Evolutionary conservation across 1,140 invertebrate species (phyloP), one percentile per base, ranked within the genome.

Genomic region (Hesperophylax magnus): DNA sequence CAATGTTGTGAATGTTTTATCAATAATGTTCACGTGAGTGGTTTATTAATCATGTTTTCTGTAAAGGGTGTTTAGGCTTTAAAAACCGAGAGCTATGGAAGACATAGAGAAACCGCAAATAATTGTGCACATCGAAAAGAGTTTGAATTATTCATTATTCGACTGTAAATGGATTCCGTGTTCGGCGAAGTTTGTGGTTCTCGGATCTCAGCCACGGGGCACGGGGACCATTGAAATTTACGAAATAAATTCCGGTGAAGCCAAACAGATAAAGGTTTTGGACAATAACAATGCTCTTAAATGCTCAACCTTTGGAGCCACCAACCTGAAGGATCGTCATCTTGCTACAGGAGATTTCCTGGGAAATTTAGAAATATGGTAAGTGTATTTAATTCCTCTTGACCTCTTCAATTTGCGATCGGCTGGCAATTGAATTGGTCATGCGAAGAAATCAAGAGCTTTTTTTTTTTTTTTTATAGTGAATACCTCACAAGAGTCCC

Each of bases 91-190:
- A 31, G 60, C 56, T 77, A 87, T 92, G 91, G 91, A 92, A 47
- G 84, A 86, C 47, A 65, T 96, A 87, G 93, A 94, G 78, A 98
- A 97, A 84, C 96, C 97, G 0, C 96, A 97, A 89, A 95, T 98
- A 84, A 96, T 98, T 83, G 93, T 94, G 78, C 96, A 98, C 86
- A 91, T 94, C 18, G 95, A 98, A 86, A 95, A 97, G 87, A 90
- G 93, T 39, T 86, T 98, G 1, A 93, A 96, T 86, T 98, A 96
- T 89, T 96, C 96, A 7, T 86, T 98, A 18, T 98, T 97, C 88
- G 97, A 98, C 86, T 92, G 93, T n/a, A 97, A 96, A 90, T 98
- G 97, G 98, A 94, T 99, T 85, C 97, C 97, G 1, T 94, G 94
- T 84, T 97, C 96, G 11, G 95, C 97, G 0, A 98, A 98, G 88